Percentiles rank a stretch among this genome's conserved stretches.
Evolutionary conservation across 2,113 vertebrate genomes (phyloP).

Genomic region (Oxyura jamaicensis): DNA sequence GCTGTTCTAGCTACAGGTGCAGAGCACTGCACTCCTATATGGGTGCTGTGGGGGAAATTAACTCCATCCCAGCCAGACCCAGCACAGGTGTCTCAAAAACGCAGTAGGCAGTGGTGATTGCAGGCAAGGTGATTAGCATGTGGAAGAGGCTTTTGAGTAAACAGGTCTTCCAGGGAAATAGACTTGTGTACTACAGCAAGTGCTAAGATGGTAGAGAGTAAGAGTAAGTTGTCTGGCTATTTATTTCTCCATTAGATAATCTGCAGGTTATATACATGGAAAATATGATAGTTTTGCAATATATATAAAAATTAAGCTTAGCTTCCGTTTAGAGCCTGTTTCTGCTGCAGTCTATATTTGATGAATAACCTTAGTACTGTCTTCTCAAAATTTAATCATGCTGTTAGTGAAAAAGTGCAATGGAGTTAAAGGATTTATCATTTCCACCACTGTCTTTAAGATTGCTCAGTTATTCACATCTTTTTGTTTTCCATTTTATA

Average conservation of each 20-base stretch:
- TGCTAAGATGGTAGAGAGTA: not conserved
- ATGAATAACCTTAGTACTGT: not conserved
- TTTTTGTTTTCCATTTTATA: not conserved
- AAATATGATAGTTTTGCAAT: conserved; percentile 24
- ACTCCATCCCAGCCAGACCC: too few relatives aligned
- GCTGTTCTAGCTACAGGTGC: too few relatives aligned
- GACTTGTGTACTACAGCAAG: not conserved
- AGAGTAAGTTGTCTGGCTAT: not conserved
- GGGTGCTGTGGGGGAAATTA: too few relatives aligned
- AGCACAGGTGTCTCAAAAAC: not conserved
- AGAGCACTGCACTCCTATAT: too few relatives aligned
- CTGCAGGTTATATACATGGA: conserved; percentile 46
- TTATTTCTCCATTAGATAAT: conserved; percentile 6
- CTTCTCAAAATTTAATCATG: not conserved
- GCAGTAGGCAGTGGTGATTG: not conserved
- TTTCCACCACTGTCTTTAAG: not conserved
- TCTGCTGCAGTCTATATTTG: not conserved
- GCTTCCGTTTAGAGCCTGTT: not conserved
- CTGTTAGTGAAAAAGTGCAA: not conserved
- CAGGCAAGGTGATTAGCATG: not conserved
- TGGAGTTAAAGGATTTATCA: not conserved
- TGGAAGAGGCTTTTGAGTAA: not conserved
- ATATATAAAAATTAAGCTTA: not conserved
- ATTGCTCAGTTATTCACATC: not conserved
- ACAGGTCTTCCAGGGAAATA: not conserved